These are phyloP conservation scores for Epinephelus awoara DNA, from an alignment of 2,797 vertebrate species.

Conservation along the genomic window DNA sequence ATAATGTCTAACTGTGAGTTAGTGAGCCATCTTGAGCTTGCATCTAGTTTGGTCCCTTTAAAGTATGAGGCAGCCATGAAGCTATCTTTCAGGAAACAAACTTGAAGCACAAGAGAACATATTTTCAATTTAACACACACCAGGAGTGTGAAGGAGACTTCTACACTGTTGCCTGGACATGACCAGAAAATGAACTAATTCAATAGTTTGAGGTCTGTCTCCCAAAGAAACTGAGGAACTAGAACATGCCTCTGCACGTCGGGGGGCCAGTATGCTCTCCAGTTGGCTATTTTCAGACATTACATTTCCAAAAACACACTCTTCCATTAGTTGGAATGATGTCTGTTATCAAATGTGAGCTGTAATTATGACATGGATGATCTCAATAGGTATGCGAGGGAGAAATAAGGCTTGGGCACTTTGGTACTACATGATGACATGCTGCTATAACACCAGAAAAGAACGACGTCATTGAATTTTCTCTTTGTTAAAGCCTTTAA, in stretches of 20 bases:
- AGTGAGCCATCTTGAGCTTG: background rate
- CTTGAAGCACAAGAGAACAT: slow-evolving; percentile 16
- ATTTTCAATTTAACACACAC: slow-evolving; percentile 41
- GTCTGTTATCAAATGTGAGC: background rate
- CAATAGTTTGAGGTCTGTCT: slow-evolving; percentile 22
- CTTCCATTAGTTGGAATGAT: background rate
- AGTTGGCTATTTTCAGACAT: background rate
- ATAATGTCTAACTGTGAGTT: slow-evolving; percentile 2
- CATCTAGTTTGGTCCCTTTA: slow-evolving; percentile 1
- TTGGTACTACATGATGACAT: background rate
- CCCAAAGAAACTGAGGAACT: background rate
- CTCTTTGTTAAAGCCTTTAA: too few relatives aligned
- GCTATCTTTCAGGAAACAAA: slow-evolving; percentile 12
- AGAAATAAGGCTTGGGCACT: background rate
- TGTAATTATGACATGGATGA: background rate
- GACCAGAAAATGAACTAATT: slow-evolving; percentile 36
- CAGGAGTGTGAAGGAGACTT: slow-evolving; percentile 13
- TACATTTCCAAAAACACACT: slow-evolving; percentile 7
- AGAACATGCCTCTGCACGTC: slow-evolving; percentile 2
- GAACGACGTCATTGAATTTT: too few relatives aligned
- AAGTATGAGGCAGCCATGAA: background rate
- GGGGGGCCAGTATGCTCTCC: slow-evolving; percentile 3
- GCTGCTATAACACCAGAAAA: too few relatives aligned
- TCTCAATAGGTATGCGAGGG: background rate
- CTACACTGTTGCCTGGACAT: slow-evolving; percentile 22